Conservation (phyloP, 2,113 vertebrate genomes). For the Loxodonta africana region DNA sequence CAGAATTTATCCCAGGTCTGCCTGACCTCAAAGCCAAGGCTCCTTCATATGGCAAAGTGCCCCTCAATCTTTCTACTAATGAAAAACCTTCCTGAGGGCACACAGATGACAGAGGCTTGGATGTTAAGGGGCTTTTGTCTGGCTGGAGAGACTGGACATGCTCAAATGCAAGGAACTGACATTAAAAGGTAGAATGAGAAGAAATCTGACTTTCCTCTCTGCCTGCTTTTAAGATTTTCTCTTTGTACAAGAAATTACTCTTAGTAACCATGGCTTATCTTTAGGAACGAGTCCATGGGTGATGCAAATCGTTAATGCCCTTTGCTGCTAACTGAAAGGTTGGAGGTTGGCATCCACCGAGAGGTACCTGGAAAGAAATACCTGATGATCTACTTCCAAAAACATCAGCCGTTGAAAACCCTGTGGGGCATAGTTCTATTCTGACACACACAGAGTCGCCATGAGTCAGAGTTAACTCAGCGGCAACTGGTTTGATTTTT, state of each 20-base stretch:
- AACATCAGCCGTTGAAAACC: neutral
- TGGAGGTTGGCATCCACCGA: neutral
- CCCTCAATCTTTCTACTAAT: neutral
- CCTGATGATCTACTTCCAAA: neutral
- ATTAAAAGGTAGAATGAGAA: neutral
- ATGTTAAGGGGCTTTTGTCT: neutral
- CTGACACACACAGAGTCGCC: neutral
- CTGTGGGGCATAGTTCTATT: neutral
- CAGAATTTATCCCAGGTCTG: neutral
- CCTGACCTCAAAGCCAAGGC: neutral
- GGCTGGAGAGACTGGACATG: neutral
- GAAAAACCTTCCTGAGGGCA: neutral
- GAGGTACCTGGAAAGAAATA: neutral
- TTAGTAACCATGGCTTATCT: neutral
- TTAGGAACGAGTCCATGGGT: neutral
- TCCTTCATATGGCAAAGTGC: accelerated
- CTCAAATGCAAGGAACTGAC: neutral
- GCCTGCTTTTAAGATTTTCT: neutral
- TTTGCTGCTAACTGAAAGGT: neutral
- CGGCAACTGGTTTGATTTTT: neutral
- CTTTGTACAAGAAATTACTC: neutral
- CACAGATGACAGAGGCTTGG: neutral
- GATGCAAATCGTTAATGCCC: neutral
- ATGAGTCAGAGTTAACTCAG: neutral
- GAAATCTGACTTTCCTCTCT: neutral